Evolutionary conservation across 2,888 invertebrate species (phyloP), one percentile per base, ranked within the genome.

Genomic region (Incurvaria masculella): DNA sequence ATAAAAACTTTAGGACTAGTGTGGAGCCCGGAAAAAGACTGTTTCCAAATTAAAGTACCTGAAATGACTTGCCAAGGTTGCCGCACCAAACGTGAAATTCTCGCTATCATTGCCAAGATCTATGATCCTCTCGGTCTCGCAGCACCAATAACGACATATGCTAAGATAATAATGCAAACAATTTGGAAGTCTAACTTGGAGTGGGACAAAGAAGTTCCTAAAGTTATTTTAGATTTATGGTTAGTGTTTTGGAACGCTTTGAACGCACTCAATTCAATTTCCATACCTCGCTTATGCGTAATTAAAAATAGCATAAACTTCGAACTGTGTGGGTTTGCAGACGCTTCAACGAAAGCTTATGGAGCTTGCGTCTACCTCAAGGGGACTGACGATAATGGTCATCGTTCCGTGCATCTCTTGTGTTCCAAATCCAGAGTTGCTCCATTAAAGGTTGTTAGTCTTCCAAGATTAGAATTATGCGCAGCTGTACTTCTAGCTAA

Each of bases 131-230:
- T 56, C 2, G 57, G 56, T 2, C 18, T 57, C 10, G 16, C 56
- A 4, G 44, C 44, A 27, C 45, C 53, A 2, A 52, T 50, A 26
- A 54, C 46, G 4, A 53, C 55, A 10, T 47, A 21, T 1, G 40
- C 40, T 1, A 55, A 54, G 49, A 49, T 55, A 3, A 6, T 56
- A 1, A 19, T 57, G 20, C 54, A 56, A 52, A 50, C 48, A 20
- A 16, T 56, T 8, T 56, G 55, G 56, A 27, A 50, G 14, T 18
- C 17, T 19, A 56, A 55, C 14, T 2, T 57, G 6, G 54, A 49
- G 21, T 58, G 60, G 57, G 58, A 59, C 26, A 48, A 58, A 5
- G 52, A 55, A 0, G 55, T 60, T 1, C 45, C 57, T 2, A 4
- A 43, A 8, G 46, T 54, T 1, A 51, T 57, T 41, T 49, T 46